phyloP scores from a whole-genome alignment of 2,888 invertebrate species.

The Chrysolina haemoptera region DNA sequence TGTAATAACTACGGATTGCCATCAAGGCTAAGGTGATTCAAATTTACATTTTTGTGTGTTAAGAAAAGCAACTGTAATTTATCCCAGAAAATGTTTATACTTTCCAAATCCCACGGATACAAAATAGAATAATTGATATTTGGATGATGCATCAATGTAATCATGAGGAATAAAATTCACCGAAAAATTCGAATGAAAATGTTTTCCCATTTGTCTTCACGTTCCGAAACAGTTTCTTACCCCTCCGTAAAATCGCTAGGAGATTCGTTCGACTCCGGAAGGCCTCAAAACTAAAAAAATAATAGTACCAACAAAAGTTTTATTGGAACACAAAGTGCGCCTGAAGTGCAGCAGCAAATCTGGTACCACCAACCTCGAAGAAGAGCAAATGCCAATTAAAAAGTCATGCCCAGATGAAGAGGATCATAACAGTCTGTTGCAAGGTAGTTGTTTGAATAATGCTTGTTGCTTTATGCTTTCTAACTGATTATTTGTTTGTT shows the following conservation, averaged over 20 bases:
- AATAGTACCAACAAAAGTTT: conserved; percentile 43
- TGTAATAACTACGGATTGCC: too few relatives aligned
- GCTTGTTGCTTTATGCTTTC: conserved; percentile 37
- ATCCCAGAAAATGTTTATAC: too few relatives aligned
- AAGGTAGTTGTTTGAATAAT: conserved; percentile 39
- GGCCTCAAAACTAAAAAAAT: conserved; percentile 31
- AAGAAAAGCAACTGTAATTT: too few relatives aligned
- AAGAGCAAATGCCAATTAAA: conserved; percentile 37
- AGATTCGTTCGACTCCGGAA: conserved; percentile 41
- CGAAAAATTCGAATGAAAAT: too few relatives aligned
- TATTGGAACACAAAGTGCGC: conserved; percentile 35
- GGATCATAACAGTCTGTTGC: conserved; percentile 36
- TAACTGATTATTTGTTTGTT: conserved; percentile 33
- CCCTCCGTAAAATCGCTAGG: conserved; percentile 26
- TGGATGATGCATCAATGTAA: too few relatives aligned
- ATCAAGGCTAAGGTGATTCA: too few relatives aligned
- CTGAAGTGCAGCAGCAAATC: conserved; percentile 36
- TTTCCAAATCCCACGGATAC: too few relatives aligned
- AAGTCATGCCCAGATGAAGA: conserved; percentile 38
- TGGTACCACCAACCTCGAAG: conserved; percentile 35
- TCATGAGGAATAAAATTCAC: too few relatives aligned
- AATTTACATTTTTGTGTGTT: too few relatives aligned
- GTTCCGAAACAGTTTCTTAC: conserved; percentile 34
- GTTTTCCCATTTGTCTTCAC: neutral
- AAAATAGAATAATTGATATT: too few relatives aligned